These are phyloP conservation scores for Tromatobia lineatoria DNA, from an alignment of 2,888 invertebrate genomes.

Conservation along the genomic window DNA sequence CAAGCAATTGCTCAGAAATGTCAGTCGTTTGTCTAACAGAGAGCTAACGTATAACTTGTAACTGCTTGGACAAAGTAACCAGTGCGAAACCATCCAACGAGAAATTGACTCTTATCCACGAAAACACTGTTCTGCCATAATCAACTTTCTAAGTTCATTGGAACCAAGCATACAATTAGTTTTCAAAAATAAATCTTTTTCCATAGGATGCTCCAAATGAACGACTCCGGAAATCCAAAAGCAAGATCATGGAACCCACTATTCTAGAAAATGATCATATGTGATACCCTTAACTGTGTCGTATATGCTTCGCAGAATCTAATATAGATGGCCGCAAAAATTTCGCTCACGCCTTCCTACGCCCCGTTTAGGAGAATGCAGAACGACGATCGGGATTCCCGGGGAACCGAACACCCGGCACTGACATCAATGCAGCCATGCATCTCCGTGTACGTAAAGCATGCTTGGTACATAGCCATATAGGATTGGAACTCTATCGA, in stretches of 20 bases:
- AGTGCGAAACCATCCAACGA: too few relatives aligned
- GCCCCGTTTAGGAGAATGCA: slow-evolving; percentile 3
- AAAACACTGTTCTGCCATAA: too few relatives aligned
- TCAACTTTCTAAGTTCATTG: too few relatives aligned
- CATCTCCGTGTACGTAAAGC: slow-evolving; percentile 29
- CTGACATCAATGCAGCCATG: slow-evolving; percentile 53
- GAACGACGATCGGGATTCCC: slow-evolving; percentile 35
- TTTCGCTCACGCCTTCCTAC: neutral
- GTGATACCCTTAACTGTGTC: neutral
- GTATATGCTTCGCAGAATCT: neutral
- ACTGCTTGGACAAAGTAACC: too few relatives aligned
- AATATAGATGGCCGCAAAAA: slow-evolving; percentile 9
- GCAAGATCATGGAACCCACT: neutral
- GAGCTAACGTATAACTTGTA: too few relatives aligned
- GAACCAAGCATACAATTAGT: too few relatives aligned
- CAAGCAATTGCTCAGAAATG: too few relatives aligned
- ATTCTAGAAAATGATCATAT: neutral
- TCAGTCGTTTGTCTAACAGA: too few relatives aligned
- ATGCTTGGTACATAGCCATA: neutral
- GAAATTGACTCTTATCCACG: too few relatives aligned
- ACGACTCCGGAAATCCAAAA: neutral
- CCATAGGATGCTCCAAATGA: neutral
- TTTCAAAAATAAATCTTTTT: neutral
- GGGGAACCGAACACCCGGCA: slow-evolving; percentile 39
- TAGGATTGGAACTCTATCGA: slow-evolving; percentile 41